Evolutionary conservation across 2,113 vertebrate genomes (phyloP), one percentile per base, ranked within the genome.

Genomic region (Falcunculus frontatus): DNA sequence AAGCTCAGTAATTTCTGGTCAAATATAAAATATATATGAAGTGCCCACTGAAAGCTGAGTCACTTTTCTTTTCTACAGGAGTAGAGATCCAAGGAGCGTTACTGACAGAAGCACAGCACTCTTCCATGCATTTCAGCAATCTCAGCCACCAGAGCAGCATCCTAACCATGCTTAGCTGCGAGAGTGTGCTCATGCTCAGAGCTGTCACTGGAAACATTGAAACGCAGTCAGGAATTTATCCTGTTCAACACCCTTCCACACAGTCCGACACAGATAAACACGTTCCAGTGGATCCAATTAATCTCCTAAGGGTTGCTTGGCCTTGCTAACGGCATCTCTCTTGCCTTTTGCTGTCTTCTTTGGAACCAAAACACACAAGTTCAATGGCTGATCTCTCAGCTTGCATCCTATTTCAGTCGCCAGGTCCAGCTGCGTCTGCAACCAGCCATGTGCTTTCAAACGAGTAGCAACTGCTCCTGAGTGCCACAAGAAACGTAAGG

Each of bases 251-350:
- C 89, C 84, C 69, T 94, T 94, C 84, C 44, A 89, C 62, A 27
- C 32, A 89, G 74, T 64, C 80, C 57, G 29, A 81, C 84, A 56
- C 81, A 79, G 84, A 96, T 95, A 96, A 96, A 95, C 80, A 95
- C 1, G 1, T 94, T 95, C 87, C 93, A 95, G 70, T 76, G 78
- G 91, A 93, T 96, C 77, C 91, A 96, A 96, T 97, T 96, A 96
- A 95, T 93, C 93, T 97, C 95, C 96, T 96, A 96, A 94, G 89
- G 93, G 41, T 79, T 89, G 65, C 32, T 93, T 97, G 95, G 84
- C 93, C 84, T 79, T 85, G 62, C 84, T 95, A 85, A 76, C 81
- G 84, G 56, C 2, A 3, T 67, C 42, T 79, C 91, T 87, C 57
- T 69, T 62, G 77, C 87, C 77, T 94, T 96, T 95, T 95, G 25